A percentile compares a stretch with the other conserved stretches of the same genome.
These are phyloP conservation scores for Polypterus bichir DNA, from an alignment of 2,113 vertebrate species.

Conservation along the genomic window DNA sequence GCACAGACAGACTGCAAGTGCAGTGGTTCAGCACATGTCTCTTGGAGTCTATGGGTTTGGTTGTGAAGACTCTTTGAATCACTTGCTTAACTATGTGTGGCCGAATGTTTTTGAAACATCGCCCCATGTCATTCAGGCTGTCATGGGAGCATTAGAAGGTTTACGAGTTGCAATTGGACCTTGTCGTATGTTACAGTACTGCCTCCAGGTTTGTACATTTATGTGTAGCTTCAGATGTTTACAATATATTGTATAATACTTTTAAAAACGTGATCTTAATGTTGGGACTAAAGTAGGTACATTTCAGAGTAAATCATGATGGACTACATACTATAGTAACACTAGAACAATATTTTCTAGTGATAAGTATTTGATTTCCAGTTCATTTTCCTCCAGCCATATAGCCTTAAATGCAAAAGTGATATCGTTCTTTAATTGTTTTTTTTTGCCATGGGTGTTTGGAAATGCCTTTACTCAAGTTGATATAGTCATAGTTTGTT, in stretches of 20 bases:
- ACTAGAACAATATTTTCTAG: no score
- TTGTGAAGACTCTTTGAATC: conserved; percentile 93
- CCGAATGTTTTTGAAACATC: conserved; percentile 96
- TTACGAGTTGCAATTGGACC: conserved; percentile 89
- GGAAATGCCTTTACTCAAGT: no score
- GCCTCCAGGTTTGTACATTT: conserved; percentile 68
- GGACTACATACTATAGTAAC: no score
- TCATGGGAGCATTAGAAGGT: conserved; percentile 94
- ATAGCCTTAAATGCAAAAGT: no score
- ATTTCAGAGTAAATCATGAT: fast-evolving
- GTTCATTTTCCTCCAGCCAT: no score
- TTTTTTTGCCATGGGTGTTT: no score
- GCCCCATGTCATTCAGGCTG: conserved; percentile 93
- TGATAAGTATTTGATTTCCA: no score
- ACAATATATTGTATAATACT: no score
- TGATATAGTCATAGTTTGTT: no score
- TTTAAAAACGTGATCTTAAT: no score
- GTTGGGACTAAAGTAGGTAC: not conserved
- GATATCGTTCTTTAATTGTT: no score
- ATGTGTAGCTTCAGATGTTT: no score
- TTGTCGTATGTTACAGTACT: conserved; percentile 95
- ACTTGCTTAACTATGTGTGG: conserved; percentile 94
- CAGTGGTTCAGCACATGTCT: conserved; percentile 97
- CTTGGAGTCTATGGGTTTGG: conserved; percentile 94
- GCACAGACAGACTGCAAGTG: conserved; percentile 90